phyloP scores from a whole-genome alignment of 2,797 vertebrate genomes.

The Percopsis omiscomaycus region DNA sequence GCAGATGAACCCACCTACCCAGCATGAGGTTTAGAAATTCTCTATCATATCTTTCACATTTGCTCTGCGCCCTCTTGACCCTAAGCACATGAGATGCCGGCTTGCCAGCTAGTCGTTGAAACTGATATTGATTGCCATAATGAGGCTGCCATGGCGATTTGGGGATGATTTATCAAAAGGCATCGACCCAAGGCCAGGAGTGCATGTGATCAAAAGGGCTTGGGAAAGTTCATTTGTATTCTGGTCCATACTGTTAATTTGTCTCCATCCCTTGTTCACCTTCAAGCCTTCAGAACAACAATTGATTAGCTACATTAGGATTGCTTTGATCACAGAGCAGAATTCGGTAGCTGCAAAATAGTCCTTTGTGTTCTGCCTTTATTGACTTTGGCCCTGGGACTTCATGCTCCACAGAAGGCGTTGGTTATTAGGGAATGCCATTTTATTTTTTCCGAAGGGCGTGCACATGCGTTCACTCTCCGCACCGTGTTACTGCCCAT shows the following conservation, averaged over 20 bases:
- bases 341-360: constrained; percentile 21
- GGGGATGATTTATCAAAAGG: constrained; percentile 35
- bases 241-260: constrained; percentile 30
- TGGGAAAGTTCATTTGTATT: constrained; percentile 31
- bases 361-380: constrained; percentile 13
- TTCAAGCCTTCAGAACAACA: constrained; percentile 24
- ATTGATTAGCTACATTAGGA: constrained; percentile 42
- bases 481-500: constrained; percentile 7
- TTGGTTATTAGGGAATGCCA: constrained; percentile 28
- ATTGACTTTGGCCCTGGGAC: constrained; percentile 19
- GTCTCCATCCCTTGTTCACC: constrained; percentile 16
- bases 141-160: constrained; percentile 50
- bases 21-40: constrained; percentile 63
- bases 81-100: constrained; percentile 25
- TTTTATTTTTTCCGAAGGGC: constrained; percentile 20
- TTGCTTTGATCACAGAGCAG: constrained; percentile 27
- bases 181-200: constrained; percentile 6
- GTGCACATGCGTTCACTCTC: constrained; percentile 10
- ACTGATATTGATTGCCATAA: constrained; percentile 62
- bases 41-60: constrained; percentile 43
- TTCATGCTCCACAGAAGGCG: constrained; percentile 26
- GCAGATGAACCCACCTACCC: constrained; percentile 47
- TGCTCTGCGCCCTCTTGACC: constrained; percentile 35
- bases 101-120: constrained; percentile 32
- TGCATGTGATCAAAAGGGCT: background rate